phyloP scores from a whole-genome alignment of 2,113 vertebrate species.

The Pygoscelis adeliae region DNA sequence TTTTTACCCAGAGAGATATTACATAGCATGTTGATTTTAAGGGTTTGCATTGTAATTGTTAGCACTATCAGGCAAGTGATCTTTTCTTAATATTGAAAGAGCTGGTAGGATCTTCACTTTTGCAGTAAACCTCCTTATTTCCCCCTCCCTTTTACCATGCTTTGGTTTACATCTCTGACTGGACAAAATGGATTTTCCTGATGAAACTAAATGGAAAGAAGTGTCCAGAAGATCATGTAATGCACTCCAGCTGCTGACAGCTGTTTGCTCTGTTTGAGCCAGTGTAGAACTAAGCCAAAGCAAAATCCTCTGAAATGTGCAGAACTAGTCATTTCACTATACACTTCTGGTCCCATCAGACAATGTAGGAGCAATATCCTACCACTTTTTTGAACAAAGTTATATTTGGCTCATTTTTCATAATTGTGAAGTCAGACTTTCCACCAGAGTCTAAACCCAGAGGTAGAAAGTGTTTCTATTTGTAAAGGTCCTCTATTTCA shows the following conservation, averaged over 20 bases:
- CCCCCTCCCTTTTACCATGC: not conserved
- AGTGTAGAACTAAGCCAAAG: not conserved
- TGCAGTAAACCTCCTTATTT: not conserved
- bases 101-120: not conserved
- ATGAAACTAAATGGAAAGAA: not conserved
- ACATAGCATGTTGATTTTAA: not conserved
- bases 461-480: not conserved
- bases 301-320: not conserved
- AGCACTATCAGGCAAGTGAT: not conserved
- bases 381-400: not conserved
- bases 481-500: not conserved
- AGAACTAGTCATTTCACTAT: not conserved
- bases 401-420: not conserved
- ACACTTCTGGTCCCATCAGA: not conserved
- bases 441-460: not conserved
- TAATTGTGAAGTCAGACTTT: not conserved
- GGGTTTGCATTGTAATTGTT: not conserved
- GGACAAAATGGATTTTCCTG: not conserved
- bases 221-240: not conserved
- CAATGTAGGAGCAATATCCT: not conserved
- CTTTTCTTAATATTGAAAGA: not conserved
- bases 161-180: not conserved
- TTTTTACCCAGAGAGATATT: not conserved
- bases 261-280: not conserved
- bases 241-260: not conserved